phyloP scores from a whole-genome alignment of 1,140 invertebrate genomes.

The Dendroctonus ponderosae region DNA sequence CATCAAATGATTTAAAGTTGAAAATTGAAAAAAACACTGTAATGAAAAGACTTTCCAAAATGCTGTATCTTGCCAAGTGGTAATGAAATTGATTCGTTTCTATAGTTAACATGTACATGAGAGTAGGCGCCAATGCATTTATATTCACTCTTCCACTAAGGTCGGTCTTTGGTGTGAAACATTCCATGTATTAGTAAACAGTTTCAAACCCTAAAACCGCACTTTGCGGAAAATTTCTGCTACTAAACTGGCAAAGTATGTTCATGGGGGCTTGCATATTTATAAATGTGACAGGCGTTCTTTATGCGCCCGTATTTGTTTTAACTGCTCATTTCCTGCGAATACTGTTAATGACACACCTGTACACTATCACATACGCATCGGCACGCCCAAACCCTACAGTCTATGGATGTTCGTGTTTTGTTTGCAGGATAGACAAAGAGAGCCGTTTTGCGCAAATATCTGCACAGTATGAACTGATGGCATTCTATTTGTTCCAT shows the following conservation, averaged over 20 bases:
- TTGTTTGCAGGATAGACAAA: slow-evolving; percentile 14
- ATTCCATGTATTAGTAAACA: slow-evolving; percentile 6
- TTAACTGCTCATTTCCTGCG: slow-evolving; percentile 22
- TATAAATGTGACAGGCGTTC: slow-evolving; percentile 9
- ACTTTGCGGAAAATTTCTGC: slow-evolving; percentile 1
- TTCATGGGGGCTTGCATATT: slow-evolving; percentile 6
- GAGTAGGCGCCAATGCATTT: too few species aligned
- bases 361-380: slow-evolving; percentile 21
- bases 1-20: too few species aligned
- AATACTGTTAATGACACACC: slow-evolving; percentile 18
- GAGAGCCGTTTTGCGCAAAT: slow-evolving; percentile 7
- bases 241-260: not conserved
- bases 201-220: slow-evolving; percentile 5
- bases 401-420: slow-evolving; percentile 4
- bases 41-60: too few species aligned
- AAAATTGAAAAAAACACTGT: too few species aligned
- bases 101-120: too few species aligned
- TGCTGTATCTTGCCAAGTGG: too few species aligned
- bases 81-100: too few species aligned
- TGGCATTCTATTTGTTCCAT: too few species aligned
- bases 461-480: slow-evolving; percentile 1
- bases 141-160: too few species aligned
- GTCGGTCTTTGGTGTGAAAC: not conserved
- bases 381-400: slow-evolving; percentile 16
- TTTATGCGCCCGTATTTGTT: slow-evolving; percentile 19